A percentile compares a stretch with the other conserved stretches of the same genome.
Conservation (phyloP, 1,140 invertebrate genomes). For the Parasteatoda tepidariorum region DNA sequence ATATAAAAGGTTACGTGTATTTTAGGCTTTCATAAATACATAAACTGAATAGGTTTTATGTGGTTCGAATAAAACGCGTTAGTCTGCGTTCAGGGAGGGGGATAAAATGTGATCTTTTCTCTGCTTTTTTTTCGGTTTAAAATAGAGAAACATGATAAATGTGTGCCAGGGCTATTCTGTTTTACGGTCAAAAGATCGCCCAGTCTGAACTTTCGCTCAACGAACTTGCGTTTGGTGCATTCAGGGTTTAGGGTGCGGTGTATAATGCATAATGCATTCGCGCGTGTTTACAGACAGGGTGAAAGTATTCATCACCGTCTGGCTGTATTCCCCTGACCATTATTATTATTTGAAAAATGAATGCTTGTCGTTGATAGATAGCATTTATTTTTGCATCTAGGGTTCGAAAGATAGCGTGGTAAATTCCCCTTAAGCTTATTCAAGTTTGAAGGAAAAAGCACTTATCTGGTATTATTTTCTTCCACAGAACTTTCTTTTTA, state of each 20-base stretch:
- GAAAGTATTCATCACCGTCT: background rate
- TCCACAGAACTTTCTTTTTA: background rate
- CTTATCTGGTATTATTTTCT: background rate
- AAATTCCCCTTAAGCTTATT: background rate
- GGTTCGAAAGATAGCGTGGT: background rate
- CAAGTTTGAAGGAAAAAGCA: background rate
- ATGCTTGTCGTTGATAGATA: background rate
- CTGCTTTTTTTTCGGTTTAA: background rate
- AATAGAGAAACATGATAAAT: background rate
- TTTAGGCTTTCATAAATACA: conserved; percentile 33
- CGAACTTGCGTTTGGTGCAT: background rate
- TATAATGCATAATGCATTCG: background rate
- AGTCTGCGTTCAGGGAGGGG: background rate
- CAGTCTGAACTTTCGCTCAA: background rate
- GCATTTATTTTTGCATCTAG: background rate
- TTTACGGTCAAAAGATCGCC: background rate
- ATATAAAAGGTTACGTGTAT: conserved; percentile 49
- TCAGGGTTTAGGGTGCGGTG: background rate
- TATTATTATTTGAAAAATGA: background rate
- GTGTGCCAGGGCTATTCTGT: background rate
- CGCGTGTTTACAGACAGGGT: background rate
- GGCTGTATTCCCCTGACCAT: background rate
- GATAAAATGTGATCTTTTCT: background rate
- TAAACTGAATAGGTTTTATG: conserved; percentile 32
- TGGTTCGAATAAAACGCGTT: conserved; percentile 40